These are phyloP conservation scores for Scaptomyza graminum DNA, from an alignment of 1,140 invertebrate genomes.

Conservation along the genomic window DNA sequence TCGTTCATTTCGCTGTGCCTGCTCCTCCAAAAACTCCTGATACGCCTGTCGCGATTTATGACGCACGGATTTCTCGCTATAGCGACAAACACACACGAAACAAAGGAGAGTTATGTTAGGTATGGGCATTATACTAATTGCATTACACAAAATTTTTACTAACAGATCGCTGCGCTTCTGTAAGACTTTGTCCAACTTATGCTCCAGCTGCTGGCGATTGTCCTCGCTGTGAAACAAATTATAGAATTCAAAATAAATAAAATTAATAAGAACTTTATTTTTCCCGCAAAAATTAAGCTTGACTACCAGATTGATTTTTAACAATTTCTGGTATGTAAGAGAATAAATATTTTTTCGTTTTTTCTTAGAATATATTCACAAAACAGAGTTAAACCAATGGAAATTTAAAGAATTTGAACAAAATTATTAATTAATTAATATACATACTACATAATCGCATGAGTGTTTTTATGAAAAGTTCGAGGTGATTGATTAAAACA, in stretches of 20 bases:
- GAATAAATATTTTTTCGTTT: too few relatives aligned
- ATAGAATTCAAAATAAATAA: neutral
- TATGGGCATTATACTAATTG: neutral
- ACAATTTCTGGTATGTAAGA: neutral
- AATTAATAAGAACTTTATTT: neutral
- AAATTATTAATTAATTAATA: too few relatives aligned
- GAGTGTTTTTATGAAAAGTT: too few relatives aligned
- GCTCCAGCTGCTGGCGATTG: slow-evolving; percentile 78
- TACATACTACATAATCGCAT: too few relatives aligned
- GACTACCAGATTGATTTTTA: neutral
- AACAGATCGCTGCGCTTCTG: slow-evolving; percentile 79
- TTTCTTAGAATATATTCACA: too few relatives aligned
- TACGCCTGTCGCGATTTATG: slow-evolving; percentile 86
- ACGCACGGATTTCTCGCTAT: slow-evolving; percentile 79
- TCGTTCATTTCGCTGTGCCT: slow-evolving; percentile 85
- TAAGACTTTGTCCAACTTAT: slow-evolving; percentile 79
- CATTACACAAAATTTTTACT: slow-evolving; percentile 51
- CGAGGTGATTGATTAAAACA: too few relatives aligned
- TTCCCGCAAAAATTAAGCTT: neutral
- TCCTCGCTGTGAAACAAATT: slow-evolving; percentile 61
- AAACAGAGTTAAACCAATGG: too few relatives aligned
- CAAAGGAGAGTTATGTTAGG: neutral
- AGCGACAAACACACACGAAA: neutral
- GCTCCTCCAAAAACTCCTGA: slow-evolving; percentile 86
- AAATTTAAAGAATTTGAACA: too few relatives aligned